Percentiles rank a stretch among this genome's conserved stretches.
Conservation (phyloP, 1,140 invertebrate species). For the Chionoecetes opilio region DNA sequence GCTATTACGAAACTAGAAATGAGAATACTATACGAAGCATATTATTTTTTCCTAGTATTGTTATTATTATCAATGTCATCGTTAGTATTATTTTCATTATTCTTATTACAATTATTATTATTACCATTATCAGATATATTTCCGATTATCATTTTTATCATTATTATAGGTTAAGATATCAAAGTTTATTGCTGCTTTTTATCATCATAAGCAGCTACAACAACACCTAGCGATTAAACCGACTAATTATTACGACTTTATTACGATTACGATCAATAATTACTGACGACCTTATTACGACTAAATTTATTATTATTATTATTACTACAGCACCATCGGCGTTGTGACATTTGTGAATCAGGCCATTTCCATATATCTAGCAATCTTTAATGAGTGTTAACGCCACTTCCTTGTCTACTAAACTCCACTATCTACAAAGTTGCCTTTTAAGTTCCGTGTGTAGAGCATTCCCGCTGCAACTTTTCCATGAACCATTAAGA, state of each 20-base stretch:
- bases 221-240: too few species aligned
- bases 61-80: neutral
- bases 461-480: neutral
- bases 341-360: neutral
- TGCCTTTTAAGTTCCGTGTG: constrained; percentile 23
- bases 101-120: neutral
- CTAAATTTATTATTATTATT: neutral
- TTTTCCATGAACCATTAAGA: neutral
- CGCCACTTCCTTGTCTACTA: constrained; percentile 28
- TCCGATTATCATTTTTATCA: too few species aligned
- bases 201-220: too few species aligned
- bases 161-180: too few species aligned
- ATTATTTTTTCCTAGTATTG: neutral
- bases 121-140: neutral
- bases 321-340: neutral
- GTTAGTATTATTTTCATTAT: neutral
- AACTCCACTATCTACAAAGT: constrained; percentile 7
- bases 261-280: too few species aligned
- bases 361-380: neutral
- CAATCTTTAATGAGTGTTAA: neutral
- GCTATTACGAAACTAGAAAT: neutral
- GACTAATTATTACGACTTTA: too few species aligned
- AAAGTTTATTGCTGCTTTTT: too few species aligned
- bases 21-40: too few species aligned
- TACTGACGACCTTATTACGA: neutral